These are phyloP conservation scores for Notarius lentiginosus DNA, from an alignment of 2,113 vertebrate species.

Conservation along the genomic window DNA sequence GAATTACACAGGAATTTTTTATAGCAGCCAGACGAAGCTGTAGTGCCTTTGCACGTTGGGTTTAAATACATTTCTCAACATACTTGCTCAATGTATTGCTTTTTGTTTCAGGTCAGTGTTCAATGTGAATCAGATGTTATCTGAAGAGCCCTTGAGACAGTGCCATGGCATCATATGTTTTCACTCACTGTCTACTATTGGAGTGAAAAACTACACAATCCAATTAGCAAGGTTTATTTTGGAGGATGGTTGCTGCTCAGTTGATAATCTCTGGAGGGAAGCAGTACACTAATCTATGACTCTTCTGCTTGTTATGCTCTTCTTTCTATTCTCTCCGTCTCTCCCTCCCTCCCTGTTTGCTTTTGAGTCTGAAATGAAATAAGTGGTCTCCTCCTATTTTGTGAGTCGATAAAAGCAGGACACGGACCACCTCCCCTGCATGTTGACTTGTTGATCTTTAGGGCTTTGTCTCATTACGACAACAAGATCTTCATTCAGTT, in stretches of 20 bases:
- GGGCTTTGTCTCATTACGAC: constrained; percentile 34
- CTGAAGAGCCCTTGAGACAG: not conserved
- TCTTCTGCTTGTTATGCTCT: constrained; percentile 38
- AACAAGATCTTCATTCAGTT: constrained; percentile 64
- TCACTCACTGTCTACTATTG: constrained; percentile 50
- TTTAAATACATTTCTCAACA: no score
- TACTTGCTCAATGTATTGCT: no score
- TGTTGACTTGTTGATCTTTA: constrained; percentile 43
- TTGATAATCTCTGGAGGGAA: constrained; percentile 68
- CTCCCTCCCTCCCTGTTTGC: not conserved
- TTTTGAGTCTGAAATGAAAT: constrained; percentile 42
- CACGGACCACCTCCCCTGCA: constrained; percentile 48
- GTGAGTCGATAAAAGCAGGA: constrained; percentile 42
- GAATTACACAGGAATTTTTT: not conserved
- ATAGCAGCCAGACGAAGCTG: not conserved
- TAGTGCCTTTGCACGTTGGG: not conserved
- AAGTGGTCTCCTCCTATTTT: constrained; percentile 50
- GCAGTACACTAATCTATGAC: constrained; percentile 53
- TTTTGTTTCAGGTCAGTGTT: not conserved
- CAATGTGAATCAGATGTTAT: not conserved
- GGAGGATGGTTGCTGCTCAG: constrained; percentile 61
- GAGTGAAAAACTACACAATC: constrained; percentile 74
- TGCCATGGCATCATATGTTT: not conserved
- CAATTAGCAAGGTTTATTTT: constrained; percentile 74
- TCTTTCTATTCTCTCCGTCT: constrained; percentile 11